These are phyloP conservation scores for Scartelaos histophorus DNA, from an alignment of 2,113 vertebrate species.

Conservation along the genomic window DNA sequence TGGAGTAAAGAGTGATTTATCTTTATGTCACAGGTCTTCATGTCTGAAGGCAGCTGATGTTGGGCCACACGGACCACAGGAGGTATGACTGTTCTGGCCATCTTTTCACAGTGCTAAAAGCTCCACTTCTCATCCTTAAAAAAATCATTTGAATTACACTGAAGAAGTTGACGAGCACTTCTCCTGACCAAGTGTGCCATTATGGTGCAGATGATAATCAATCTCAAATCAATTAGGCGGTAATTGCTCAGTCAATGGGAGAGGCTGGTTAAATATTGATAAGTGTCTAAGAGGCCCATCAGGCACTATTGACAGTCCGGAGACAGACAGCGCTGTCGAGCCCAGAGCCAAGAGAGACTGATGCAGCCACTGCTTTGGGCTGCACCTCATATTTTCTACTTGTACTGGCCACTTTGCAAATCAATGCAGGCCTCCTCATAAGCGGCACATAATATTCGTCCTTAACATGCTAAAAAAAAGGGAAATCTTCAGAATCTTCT, in stretches of 20 bases:
- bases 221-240: constrained; percentile 84
- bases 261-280: constrained; percentile 85
- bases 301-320: constrained; percentile 76
- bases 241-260: constrained; percentile 86
- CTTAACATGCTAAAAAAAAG: constrained; percentile 26
- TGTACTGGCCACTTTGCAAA: constrained; percentile 40
- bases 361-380: constrained; percentile 52
- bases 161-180: constrained; percentile 58
- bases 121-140: constrained; percentile 31
- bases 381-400: constrained; percentile 69
- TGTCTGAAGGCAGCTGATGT: neutral
- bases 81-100: constrained; percentile 2
- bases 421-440: constrained; percentile 53
- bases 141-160: constrained; percentile 51
- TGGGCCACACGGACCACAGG: neutral
- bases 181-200: constrained; percentile 49
- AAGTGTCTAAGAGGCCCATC: constrained; percentile 84
- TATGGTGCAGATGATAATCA: constrained; percentile 80
- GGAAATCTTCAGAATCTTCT: constrained; percentile 6
- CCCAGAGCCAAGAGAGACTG: constrained; percentile 33
- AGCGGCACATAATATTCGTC: constrained; percentile 41
- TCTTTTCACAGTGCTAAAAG: constrained; percentile 2
- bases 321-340: constrained; percentile 72
- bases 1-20: neutral
- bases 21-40: neutral